These are phyloP conservation scores for Hydrolagus colliei DNA, from an alignment of 2,797 vertebrate species.

Conservation along the genomic window DNA sequence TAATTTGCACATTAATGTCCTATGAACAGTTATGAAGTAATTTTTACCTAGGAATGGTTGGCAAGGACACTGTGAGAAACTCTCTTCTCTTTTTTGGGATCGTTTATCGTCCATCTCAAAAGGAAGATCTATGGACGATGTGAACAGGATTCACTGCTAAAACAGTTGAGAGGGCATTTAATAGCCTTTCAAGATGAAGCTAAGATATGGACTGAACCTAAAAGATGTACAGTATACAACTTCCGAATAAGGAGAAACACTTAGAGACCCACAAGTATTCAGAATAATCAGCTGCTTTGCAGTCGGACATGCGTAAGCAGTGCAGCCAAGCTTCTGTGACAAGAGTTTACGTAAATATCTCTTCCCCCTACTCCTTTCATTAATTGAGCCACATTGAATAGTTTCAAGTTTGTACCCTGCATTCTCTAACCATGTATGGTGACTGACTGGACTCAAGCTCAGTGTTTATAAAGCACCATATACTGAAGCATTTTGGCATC, in stretches of 20 bases:
- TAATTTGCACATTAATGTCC: no score
- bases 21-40: no score
- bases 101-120: no score
- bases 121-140: no score
- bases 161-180: no score
- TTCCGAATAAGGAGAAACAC: not conserved
- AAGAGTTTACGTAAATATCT: not conserved
- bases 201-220: no score
- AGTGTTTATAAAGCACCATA: not conserved
- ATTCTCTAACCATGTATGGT: not conserved
- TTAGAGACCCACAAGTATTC: not conserved
- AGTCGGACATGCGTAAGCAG: not conserved
- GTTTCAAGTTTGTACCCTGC: not conserved
- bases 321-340: not conserved
- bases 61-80: no score
- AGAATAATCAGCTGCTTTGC: not conserved
- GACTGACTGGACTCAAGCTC: not conserved
- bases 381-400: not conserved
- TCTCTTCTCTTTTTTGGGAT: no score
- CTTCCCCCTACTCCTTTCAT: not conserved
- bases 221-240: no score
- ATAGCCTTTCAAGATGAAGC: no score
- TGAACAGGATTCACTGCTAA: no score
- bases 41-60: no score
- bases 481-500: not conserved